Evolutionary conservation across 2,797 vertebrate genomes (phyloP).

Genomic region (Buphagus erythrorhynchus): DNA sequence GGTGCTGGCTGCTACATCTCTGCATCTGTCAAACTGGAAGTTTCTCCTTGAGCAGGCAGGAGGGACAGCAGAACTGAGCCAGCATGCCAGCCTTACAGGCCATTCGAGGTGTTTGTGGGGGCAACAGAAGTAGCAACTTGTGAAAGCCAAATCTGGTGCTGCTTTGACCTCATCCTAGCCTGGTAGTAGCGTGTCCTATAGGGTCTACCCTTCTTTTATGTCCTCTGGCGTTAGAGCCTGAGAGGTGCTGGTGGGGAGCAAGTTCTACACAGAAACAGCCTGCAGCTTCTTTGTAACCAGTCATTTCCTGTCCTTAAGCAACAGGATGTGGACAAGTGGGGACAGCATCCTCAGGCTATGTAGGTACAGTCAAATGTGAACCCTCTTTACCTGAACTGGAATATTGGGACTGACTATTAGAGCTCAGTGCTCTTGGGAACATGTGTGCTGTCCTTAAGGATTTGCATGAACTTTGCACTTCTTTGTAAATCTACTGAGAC

Average conservation of each 20-base stretch:
- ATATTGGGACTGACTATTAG: neutral
- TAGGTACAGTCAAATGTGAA: neutral
- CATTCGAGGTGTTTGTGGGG: neutral
- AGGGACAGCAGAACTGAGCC: neutral
- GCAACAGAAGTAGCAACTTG: neutral
- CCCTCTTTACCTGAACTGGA: neutral
- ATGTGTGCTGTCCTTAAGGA: fast-evolving
- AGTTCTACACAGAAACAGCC: neutral
- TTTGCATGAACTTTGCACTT: neutral
- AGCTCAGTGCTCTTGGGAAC: fast-evolving
- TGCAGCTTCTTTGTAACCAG: neutral
- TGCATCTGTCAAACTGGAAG: neutral
- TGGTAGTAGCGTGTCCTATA: fast-evolving
- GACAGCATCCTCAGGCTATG: neutral
- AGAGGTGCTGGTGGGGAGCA: neutral
- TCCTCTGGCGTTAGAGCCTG: neutral
- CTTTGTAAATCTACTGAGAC: fast-evolving
- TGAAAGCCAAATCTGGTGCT: neutral
- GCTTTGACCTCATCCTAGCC: neutral
- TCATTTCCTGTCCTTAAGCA: neutral
- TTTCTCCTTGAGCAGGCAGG: neutral
- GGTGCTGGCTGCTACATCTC: neutral
- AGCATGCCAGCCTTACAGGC: fast-evolving
- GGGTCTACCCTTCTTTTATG: neutral
- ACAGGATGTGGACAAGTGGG: neutral